Base-by-base conservation (phyloP, 2,113 vertebrate genomes). In the Corvus cornix region DNA sequence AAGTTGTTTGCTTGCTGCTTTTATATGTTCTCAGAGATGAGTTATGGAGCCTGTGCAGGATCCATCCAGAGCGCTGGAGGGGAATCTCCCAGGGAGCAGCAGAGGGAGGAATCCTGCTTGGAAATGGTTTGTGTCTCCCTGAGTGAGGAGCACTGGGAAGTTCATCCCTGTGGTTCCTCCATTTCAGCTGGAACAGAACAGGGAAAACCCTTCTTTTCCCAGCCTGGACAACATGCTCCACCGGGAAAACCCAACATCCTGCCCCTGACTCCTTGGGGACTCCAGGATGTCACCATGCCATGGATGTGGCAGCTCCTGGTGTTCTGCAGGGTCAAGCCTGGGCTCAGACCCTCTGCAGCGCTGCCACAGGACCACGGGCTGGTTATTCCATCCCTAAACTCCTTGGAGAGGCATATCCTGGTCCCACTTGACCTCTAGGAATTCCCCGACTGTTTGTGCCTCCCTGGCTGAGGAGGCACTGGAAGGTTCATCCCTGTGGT, bases 161-260 rank as follows among this genome's bases (percentile, higher is more conserved):
- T 31, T 28, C 37, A 39, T 7, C 48, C n/a, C 27, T 27, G 0
- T 6, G 3, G 22, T 68, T 72, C n/a, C 28, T 11, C 28, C 1
- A 0, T 56, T 59, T 33, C 56, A 69, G 12, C 23, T 69, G 81
- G 28, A 60, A 26, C 5, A 23, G 23, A 85, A 20, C 3, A 19
- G 16, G 30, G 46, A 31, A 37, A 79, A 14, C 6, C 19, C 51
- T 49, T 41, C 43, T 76, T 59, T 75, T 48, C 33, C 43, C 43
- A 37, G 15, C 37, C 44, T n/a, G 5, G 20, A 31, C 20, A 31
- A 30, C 0, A 6, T 30, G 33, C 31, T 43, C 28, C 2, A 1
- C 41, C 0, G 0, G n/a, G 52, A 44, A 69, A 23, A 46, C 7
- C 27, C 10, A 11, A 4, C 16, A 2, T 1, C 5, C 21, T 22